Conservation (phyloP, 2,797 vertebrate genomes). For the Xiphophorus birchmanni region DNA sequence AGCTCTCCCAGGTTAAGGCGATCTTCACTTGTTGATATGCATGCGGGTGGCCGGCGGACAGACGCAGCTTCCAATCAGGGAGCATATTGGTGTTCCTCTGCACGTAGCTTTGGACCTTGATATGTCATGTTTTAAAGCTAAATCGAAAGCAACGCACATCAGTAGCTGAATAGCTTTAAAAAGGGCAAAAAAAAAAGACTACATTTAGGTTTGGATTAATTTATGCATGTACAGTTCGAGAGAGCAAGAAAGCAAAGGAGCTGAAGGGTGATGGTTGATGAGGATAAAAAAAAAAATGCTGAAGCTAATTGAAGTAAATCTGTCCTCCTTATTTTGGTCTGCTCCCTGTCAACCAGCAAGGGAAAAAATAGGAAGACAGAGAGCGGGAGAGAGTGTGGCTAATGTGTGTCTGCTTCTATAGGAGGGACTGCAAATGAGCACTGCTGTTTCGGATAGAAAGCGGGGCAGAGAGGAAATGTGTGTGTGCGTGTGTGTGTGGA, state of each 20-base stretch:
- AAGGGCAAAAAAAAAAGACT: background rate
- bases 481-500: no score
- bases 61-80: constrained; percentile 52
- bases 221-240: constrained; percentile 53
- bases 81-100: constrained; percentile 44
- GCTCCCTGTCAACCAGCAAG: constrained; percentile 85
- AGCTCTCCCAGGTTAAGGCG: constrained; percentile 62
- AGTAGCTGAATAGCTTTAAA: constrained; percentile 36
- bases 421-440: constrained; percentile 57
- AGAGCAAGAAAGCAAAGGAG: constrained; percentile 43
- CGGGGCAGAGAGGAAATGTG: constrained; percentile 48
- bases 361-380: constrained; percentile 24
- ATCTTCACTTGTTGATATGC: constrained; percentile 71
- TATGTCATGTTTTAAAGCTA: constrained; percentile 48
- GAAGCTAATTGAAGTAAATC: constrained; percentile 82
- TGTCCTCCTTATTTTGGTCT: constrained; percentile 87
- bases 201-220: constrained; percentile 40
- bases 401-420: constrained; percentile 22
- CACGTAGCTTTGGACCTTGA: constrained; percentile 58
- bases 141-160: constrained; percentile 37
- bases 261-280: constrained; percentile 53
- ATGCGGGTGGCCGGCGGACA: constrained; percentile 58
- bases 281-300: constrained; percentile 17
- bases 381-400: constrained; percentile 8
- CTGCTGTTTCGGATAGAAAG: constrained; percentile 66